These are phyloP conservation scores for Corythoichthys haematopterus DNA, from an alignment of 2,113 vertebrate genomes.

Conservation along the genomic window DNA sequence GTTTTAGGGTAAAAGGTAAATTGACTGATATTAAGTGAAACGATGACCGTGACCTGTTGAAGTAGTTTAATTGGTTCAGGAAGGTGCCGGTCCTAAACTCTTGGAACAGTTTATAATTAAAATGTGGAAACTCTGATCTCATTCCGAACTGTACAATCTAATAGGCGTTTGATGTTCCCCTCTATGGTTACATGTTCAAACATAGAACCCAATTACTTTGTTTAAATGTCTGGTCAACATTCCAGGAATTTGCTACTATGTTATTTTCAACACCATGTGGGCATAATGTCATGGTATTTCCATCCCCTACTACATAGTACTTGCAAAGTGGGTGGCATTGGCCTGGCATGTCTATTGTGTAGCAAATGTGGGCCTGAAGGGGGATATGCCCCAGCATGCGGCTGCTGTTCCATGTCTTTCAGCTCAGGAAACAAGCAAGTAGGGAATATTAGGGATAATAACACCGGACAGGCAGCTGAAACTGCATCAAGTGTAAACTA, in stretches of 20 bases:
- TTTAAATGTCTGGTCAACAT: background rate
- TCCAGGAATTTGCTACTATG: background rate
- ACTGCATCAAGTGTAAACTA: constrained; percentile 6
- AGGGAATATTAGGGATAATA: constrained; percentile 18
- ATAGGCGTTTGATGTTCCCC: background rate
- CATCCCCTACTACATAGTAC: constrained; percentile 7
- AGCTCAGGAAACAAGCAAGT: constrained; percentile 9
- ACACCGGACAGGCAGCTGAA: constrained; percentile 6
- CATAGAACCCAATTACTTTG: background rate
- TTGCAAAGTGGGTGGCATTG: constrained; percentile 34
- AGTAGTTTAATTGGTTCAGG: background rate
- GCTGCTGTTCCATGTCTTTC: background rate
- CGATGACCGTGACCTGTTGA: background rate
- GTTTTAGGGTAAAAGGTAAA: background rate
- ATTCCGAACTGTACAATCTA: background rate
- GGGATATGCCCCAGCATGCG: constrained; percentile 12
- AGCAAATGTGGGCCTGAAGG: constrained; percentile 22
- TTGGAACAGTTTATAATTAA: background rate
- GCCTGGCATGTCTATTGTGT: background rate
- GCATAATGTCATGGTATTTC: constrained; percentile 1
- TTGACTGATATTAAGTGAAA: background rate
- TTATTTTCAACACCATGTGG: background rate
- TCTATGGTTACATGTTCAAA: background rate
- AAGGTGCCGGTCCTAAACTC: background rate
- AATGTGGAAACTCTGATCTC: background rate